Percentiles rank a stretch among this genome's conserved stretches.
phyloP scores from a whole-genome alignment of 2,113 vertebrate genomes.

The Amia ocellicauda region DNA sequence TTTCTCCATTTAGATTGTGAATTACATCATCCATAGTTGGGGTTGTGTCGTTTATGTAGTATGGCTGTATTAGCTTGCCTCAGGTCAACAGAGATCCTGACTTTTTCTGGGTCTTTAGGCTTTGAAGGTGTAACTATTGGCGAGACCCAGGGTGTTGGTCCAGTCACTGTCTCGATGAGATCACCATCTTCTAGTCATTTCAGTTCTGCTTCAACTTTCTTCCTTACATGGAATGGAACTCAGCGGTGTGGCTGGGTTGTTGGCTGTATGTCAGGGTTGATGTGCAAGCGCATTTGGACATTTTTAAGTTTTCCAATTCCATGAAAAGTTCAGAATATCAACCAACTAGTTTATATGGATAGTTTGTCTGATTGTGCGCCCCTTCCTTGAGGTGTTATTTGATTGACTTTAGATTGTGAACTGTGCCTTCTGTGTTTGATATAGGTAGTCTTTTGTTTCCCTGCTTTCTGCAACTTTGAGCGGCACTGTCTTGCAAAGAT shows the following conservation, averaged over 20 bases:
- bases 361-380: no score
- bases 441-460: no score
- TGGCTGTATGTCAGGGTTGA: neutral
- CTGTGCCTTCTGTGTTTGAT: no score
- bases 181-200: neutral
- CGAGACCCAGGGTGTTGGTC: neutral
- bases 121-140: neutral
- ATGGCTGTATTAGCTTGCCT: neutral
- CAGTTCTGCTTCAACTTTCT: slow-evolving; percentile 9
- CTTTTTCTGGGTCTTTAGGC: neutral
- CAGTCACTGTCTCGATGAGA: neutral
- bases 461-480: no score
- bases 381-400: no score
- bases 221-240: slow-evolving; percentile 8
- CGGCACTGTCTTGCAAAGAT: no score
- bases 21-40: slow-evolving; percentile 3
- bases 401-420: no score
- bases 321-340: no score
- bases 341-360: no score
- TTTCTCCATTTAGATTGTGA: neutral
- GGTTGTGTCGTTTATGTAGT: neutral
- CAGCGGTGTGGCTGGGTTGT: neutral
- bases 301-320: neutral
- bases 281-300: neutral
- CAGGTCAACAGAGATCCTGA: neutral